Evolutionary conservation across 1,140 invertebrate genomes (phyloP).

Genomic region (Caenorhabditis brenneri): DNA sequence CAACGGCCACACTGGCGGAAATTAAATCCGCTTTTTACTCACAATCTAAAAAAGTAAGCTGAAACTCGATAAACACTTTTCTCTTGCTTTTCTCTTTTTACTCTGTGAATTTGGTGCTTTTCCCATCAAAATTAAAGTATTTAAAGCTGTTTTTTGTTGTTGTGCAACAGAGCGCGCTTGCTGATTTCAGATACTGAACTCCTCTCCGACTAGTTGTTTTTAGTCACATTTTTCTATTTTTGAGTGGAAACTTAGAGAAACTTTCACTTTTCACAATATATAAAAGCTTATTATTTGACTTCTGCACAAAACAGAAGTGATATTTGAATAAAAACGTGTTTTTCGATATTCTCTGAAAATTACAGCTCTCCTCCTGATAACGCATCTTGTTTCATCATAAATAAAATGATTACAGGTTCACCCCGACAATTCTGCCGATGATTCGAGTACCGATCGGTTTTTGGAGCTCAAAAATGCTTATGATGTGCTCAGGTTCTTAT

Average conservation of each 20-base stretch:
- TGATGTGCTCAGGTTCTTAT: constrained; percentile 9
- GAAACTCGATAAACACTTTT: too few species aligned
- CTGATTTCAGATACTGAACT: not conserved
- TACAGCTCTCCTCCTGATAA: too few species aligned
- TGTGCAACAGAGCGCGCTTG: not conserved
- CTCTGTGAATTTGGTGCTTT: too few species aligned
- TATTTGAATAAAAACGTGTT: too few species aligned
- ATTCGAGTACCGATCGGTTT: not conserved
- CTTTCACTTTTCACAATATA: too few species aligned
- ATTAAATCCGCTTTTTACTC: constrained; percentile 15
- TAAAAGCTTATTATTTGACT: too few species aligned
- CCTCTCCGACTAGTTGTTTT: not conserved
- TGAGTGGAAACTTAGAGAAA: not conserved
- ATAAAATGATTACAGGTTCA: constrained; percentile 3
- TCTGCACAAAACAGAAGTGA: too few species aligned
- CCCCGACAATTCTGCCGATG: constrained; percentile 8
- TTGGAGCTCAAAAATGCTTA: constrained; percentile 23
- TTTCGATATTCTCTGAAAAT: too few species aligned
- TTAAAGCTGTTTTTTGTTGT: too few species aligned
- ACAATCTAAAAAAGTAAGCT: constrained; percentile 20
- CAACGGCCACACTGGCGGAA: not conserved
- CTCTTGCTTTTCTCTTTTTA: too few species aligned
- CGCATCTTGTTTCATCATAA: not conserved
- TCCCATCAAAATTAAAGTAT: too few species aligned
- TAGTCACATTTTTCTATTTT: not conserved